These are phyloP conservation scores for Heliconius eleuchia DNA, from an alignment of 1,140 invertebrate genomes.

Conservation along the genomic window DNA sequence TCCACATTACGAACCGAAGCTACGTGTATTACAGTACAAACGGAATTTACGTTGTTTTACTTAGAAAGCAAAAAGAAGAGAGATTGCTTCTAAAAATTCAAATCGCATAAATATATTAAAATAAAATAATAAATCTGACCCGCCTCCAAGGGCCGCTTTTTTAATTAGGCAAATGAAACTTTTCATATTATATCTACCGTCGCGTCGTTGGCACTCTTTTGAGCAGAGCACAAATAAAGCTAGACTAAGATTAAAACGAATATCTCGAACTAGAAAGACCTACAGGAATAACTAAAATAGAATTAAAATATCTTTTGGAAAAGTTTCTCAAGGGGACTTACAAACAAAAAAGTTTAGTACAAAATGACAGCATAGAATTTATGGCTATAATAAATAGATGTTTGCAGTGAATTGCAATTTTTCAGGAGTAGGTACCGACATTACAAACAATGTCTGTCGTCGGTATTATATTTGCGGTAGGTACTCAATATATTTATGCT, in stretches of 20 bases:
- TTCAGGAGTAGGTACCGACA: conserved; percentile 44
- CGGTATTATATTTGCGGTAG: conserved; percentile 62
- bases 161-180: conserved; percentile 77
- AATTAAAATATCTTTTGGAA: background rate
- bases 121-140: conserved; percentile 60
- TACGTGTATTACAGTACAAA: background rate
- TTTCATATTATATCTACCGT: conserved; percentile 67
- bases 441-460: conserved; percentile 66
- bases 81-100: background rate
- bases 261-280: background rate
- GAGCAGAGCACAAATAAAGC: conserved; percentile 60
- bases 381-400: conserved; percentile 10
- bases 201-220: conserved; percentile 53
- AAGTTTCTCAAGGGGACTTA: background rate
- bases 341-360: conserved; percentile 1
- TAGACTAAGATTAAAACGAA: conserved; percentile 56
- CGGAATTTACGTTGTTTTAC: background rate
- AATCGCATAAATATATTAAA: background rate
- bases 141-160: conserved; percentile 61
- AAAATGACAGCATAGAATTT: conserved; percentile 14
- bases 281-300: background rate
- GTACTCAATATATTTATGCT: conserved; percentile 69
- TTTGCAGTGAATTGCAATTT: conserved; percentile 47
- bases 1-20: too few relatives aligned
- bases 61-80: background rate